Conservation (phyloP, 1,140 invertebrate species). For the Cherax destructor region DNA sequence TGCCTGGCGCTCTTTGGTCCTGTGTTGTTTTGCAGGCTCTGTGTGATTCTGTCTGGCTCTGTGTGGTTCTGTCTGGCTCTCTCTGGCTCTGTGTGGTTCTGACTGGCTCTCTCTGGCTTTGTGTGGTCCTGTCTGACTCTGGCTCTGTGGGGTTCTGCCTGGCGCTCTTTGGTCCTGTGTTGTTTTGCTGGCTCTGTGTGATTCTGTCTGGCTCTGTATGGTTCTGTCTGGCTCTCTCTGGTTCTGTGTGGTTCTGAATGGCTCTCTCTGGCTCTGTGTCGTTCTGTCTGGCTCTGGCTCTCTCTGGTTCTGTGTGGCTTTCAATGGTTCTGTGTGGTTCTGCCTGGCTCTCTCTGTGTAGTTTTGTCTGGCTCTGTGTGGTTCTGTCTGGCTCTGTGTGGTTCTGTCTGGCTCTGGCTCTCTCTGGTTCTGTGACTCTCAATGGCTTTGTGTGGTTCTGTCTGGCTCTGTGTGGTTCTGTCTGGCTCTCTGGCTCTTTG, state of each 20-base stretch:
- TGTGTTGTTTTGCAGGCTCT: too few species aligned
- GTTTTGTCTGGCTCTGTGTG: background rate
- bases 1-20: too few species aligned
- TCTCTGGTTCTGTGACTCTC: conserved; percentile 22
- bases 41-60: background rate
- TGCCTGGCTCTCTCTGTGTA: background rate
- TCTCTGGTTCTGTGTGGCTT: too few species aligned
- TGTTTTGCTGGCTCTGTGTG: too few species aligned
- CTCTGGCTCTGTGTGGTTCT: background rate
- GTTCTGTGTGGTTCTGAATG: conserved; percentile 3
- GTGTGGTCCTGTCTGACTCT: conserved; percentile 3
- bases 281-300: too few species aligned
- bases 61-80: too few species aligned
- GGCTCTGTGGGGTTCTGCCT: too few species aligned
- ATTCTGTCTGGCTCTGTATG: background rate
- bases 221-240: too few species aligned
- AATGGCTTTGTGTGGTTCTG: background rate
- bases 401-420: conserved; percentile 10
- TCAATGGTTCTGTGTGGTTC: too few species aligned
- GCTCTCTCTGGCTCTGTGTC: too few species aligned
- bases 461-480: background rate
- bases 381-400: conserved; percentile 17
- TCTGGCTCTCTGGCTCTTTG: background rate
- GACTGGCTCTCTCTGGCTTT: too few species aligned
- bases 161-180: too few species aligned